Evolutionary conservation across 2,113 vertebrate species (phyloP).

Genomic region (Varanus komodoensis): DNA sequence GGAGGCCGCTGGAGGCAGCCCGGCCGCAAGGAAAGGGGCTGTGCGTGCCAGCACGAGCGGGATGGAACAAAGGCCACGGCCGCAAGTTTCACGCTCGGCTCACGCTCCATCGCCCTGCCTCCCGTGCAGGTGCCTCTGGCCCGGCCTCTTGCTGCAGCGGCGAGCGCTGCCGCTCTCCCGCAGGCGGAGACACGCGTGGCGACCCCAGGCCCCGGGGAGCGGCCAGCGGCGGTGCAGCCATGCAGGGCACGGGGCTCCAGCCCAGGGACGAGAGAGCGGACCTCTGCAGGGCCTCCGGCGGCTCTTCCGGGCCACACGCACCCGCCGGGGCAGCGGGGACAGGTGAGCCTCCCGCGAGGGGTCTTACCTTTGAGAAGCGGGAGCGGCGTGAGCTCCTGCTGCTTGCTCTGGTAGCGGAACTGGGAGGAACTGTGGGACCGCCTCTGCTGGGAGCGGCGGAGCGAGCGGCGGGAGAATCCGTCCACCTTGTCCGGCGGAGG

Average conservation of each 20-base stretch:
- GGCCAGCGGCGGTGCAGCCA: conserved; percentile 38
- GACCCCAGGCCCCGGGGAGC: too few relatives aligned
- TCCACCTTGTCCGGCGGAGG: conserved; percentile 93
- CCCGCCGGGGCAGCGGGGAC: too few relatives aligned
- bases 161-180: not conserved
- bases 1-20: not conserved
- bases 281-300: too few relatives aligned
- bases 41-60: too few relatives aligned
- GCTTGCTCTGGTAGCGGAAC: conserved; percentile 94
- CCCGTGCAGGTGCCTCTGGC: not conserved
- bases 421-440: conserved; percentile 93
- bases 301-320: too few relatives aligned
- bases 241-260: conserved; percentile 11
- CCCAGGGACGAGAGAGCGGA: not conserved
- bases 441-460: conserved; percentile 89
- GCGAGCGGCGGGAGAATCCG: conserved; percentile 90
- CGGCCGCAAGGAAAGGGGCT: too few relatives aligned
- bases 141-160: not conserved
- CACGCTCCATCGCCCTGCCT: not conserved
- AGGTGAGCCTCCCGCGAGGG: not conserved
- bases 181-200: not conserved
- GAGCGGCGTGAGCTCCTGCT: conserved; percentile 91
- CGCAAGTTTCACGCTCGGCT: not conserved
- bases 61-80: not conserved
- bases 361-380: conserved; percentile 91